Conservation (phyloP, 2,888 invertebrate genomes). For the Sicus ferrugineus region DNA sequence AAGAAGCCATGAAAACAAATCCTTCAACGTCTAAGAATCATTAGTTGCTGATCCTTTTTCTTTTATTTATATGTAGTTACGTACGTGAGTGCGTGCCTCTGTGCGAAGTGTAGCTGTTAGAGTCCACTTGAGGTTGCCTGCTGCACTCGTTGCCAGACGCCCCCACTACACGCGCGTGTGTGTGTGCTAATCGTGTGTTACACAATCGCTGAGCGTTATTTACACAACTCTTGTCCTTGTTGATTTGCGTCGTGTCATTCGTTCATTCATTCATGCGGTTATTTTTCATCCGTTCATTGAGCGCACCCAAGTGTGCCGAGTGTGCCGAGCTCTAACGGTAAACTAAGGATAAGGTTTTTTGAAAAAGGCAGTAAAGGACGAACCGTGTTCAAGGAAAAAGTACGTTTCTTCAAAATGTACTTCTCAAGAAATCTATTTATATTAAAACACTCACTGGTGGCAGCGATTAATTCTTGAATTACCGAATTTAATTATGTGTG, state of each 20-base stretch:
- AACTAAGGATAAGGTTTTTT: constrained; percentile 4
- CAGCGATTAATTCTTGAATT: too few relatives aligned
- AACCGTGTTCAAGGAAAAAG: too few relatives aligned
- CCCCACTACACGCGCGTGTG: not conserved
- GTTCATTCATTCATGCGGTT: not conserved
- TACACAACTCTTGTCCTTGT: constrained; percentile 14
- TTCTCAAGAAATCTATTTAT: too few relatives aligned
- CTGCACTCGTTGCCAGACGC: not conserved
- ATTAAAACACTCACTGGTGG: too few relatives aligned
- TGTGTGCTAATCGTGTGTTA: too few relatives aligned
- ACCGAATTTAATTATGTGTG: too few relatives aligned
- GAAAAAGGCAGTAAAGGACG: too few relatives aligned
- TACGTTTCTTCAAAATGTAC: too few relatives aligned
- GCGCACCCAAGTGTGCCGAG: not conserved
- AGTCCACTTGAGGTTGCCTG: constrained; percentile 30
- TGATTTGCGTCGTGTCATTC: constrained; percentile 2
- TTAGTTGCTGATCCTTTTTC: not conserved
- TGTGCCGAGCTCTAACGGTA: not conserved
- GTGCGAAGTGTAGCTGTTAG: not conserved
- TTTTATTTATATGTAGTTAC: not conserved
- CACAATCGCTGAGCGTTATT: constrained; percentile 20
- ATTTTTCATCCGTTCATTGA: not conserved
- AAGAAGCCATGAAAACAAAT: not conserved
- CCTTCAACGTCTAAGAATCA: not conserved
- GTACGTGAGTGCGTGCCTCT: not conserved